Base-by-base conservation (phyloP, 2,888 invertebrate species). In the Polymixis lichenea region DNA sequence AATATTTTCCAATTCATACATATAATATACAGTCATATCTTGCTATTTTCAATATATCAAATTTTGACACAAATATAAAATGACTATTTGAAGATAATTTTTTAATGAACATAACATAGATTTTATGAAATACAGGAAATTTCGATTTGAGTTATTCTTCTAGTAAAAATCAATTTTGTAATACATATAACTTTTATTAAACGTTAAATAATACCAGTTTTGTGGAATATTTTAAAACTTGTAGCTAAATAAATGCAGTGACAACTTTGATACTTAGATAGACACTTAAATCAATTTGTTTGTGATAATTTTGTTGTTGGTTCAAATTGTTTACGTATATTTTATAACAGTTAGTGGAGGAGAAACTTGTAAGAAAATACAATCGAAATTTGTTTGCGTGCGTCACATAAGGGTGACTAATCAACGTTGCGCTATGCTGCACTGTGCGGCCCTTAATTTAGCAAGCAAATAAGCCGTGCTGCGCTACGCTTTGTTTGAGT, bases 191-290 rank as follows among this genome's bases (percentile, higher is more conserved):
- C 8, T 38, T 58, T 64, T 58, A 43, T 46, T 79, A 15, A 28
- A 17, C 9, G 28, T 69, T 60, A 46, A 56, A 32, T 46, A 70
- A 53, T 58, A 53, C 2, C 28, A 64, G 28, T 64, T 75, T 49
- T 38, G n/a, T 72, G 68, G 32, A 51, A 68, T 66, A 77, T 58
- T 70, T 49, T 6, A 32, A 43, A 71, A 46, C 6, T 15, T 53
- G 46, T 74, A 84, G 74, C 28, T 80, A 80, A 84, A 80, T 60
- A 15, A 53, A 61, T 56, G 17, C 53, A 72, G 61, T 61, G 56
- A 85, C 68, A 58, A 70, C n/a, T 82, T 83, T 85, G 38, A 84
- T 76, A 76, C 55, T 70, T 83, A 85, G 85, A 82, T 82, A 83
- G 82, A 51, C 77, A 46, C 38, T 66, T 43, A 46, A 71, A 77